phyloP scores from a whole-genome alignment of 2,888 invertebrate genomes.

The Hoplodrina blanda region DNA sequence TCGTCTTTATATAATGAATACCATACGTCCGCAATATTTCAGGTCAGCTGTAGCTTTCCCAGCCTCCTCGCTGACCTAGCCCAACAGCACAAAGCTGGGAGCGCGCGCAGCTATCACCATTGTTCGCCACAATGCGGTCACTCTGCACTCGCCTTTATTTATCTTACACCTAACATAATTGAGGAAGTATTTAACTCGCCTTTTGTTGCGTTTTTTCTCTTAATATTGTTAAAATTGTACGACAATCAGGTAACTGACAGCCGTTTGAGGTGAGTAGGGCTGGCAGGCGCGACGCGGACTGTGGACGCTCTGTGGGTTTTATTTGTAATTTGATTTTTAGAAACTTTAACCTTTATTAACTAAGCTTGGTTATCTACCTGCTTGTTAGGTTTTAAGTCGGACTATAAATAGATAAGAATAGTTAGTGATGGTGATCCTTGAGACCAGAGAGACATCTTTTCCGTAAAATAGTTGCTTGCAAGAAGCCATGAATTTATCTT shows the following conservation, averaged over 20 bases:
- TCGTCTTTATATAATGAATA: not conserved
- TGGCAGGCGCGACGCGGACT: conserved; percentile 31
- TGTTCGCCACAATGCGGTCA: conserved; percentile 51
- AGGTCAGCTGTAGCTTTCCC: conserved; percentile 33
- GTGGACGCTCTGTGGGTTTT: conserved; percentile 2
- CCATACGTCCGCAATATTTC: conserved; percentile 4
- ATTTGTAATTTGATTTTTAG: conserved; percentile 4
- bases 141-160: conserved; percentile 71
- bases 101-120: conserved; percentile 25
- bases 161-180: conserved; percentile 80
- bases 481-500: too few relatives aligned
- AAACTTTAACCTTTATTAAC: not conserved
- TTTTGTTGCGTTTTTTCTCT: conserved; percentile 70
- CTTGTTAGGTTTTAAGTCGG: not conserved
- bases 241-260: conserved; percentile 69
- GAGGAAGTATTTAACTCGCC: conserved; percentile 83
- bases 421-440: too few relatives aligned
- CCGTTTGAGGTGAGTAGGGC: conserved; percentile 59
- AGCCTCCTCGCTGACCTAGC: conserved; percentile 4
- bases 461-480: too few relatives aligned
- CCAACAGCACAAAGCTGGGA: conserved; percentile 16
- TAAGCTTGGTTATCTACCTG: not conserved
- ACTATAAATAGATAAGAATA: not conserved
- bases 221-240: conserved; percentile 73
- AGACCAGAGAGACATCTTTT: too few relatives aligned